phyloP scores from a whole-genome alignment of 2,113 vertebrate species.

The Columba janthina region DNA sequence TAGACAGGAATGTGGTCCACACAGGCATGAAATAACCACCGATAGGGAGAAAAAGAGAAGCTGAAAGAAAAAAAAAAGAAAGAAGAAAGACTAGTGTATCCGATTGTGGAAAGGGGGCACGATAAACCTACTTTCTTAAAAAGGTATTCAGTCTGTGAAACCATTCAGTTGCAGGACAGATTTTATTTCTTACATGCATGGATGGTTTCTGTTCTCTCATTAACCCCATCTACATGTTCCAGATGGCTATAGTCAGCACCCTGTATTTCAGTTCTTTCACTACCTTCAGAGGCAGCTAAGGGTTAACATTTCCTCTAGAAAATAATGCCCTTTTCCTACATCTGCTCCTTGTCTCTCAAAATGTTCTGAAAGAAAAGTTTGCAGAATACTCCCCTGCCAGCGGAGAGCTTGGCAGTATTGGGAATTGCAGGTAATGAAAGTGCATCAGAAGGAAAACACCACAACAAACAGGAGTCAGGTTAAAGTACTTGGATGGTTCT shows the following conservation, averaged over 20 bases:
- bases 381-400: neutral
- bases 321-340: neutral
- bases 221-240: neutral
- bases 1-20: neutral
- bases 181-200: neutral
- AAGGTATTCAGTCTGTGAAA: neutral
- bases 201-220: neutral
- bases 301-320: neutral
- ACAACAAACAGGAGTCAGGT: neutral
- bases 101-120: neutral
- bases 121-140: neutral
- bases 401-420: neutral
- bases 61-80: neutral
- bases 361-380: neutral
- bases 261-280: neutral
- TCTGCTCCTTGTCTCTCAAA: neutral
- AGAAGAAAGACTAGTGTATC: neutral
- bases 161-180: neutral
- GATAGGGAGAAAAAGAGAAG: neutral
- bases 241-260: neutral
- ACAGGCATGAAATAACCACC: neutral
- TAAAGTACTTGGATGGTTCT: neutral
- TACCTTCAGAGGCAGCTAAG: neutral
- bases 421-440: neutral
- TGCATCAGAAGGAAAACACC: neutral